phyloP scores from a whole-genome alignment of 2,888 invertebrate species.

The Scelioninae gen. 1 region DNA sequence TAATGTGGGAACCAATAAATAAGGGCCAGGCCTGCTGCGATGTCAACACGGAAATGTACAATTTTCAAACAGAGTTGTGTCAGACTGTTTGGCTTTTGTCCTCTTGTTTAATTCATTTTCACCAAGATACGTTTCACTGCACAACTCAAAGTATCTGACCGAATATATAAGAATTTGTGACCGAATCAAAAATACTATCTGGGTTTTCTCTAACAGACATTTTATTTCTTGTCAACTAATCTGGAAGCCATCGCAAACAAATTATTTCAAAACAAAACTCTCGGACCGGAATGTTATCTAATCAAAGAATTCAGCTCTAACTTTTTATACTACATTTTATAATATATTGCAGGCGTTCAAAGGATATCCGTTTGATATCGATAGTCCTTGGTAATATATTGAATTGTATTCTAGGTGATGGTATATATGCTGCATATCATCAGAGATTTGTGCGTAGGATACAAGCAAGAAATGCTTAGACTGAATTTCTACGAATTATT shows the following conservation, averaged over 20 bases:
- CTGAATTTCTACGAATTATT: conserved; percentile 44
- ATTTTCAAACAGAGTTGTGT: conserved; percentile 32
- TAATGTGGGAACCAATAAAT: conserved; percentile 68
- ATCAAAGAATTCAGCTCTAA: background rate
- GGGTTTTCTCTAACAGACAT: background rate
- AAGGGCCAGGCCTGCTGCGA: conserved; percentile 47
- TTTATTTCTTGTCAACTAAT: background rate
- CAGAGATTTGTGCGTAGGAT: background rate
- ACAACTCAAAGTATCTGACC: background rate
- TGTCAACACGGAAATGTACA: conserved; percentile 57
- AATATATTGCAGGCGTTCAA: background rate
- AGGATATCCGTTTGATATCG: conserved; percentile 10
- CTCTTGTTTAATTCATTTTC: conserved; percentile 48
- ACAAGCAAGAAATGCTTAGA: background rate
- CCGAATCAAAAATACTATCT: conserved; percentile 23
- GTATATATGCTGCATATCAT: conserved; percentile 8
- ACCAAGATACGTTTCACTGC: conserved; percentile 20
- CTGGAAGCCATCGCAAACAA: background rate
- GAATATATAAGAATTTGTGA: conserved; percentile 21
- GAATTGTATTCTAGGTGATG: conserved; percentile 5
- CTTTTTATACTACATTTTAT: background rate
- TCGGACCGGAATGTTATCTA: background rate
- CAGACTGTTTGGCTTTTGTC: conserved; percentile 15
- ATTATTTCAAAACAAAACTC: conserved; percentile 4
- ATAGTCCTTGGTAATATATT: conserved; percentile 22